Base-by-base conservation (phyloP, 2,797 vertebrate genomes). In the Myripristis murdjan region DNA sequence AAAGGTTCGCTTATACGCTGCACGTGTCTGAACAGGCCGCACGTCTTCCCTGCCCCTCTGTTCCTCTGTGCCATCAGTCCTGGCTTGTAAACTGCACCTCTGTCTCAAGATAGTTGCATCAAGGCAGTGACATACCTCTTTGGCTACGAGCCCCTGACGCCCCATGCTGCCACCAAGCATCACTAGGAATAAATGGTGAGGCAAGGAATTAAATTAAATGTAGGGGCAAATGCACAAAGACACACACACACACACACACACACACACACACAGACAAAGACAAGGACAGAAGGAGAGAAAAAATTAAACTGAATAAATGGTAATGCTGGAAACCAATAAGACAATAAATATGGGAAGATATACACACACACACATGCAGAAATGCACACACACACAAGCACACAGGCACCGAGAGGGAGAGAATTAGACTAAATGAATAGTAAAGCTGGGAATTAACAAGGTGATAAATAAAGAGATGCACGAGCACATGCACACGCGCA, bases 241-340 rank as follows among this genome's bases (percentile, higher is more conserved):
- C n/a, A n/a, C n/a, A n/a, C n/a, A n/a, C 20, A 33, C 23, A 41
- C 33, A 43, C 22, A 41, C 33, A 24, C 35, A 49, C 41, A 52
- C 20, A 33, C 23, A 41, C 33, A 43, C 22, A 41, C 33, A 24
- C 35, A 26, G 12, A 24, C 46, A 39, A 31, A 52, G 28, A 52
- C 28, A 64, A 51, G 2, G 8, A 62, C 8, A 10, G 18, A 67
- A 33, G 54, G 79, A 55, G 64, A 66, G 49, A 48, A 31, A 16
- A 63, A 59, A 16, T 35, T 6, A 1, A 33, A 16, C 39, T 44
- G 47, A 31, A 22, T 59, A 70, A 79, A 47, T 61, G 63, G 49
- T 81, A 43, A 84, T 79, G 77, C 56, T 82, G 18, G 24, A 63
- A 61, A 44, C 59, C 65, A 75, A 87, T 70, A 74, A 65, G 22